Percentiles rank a stretch among this genome's conserved stretches.
phyloP scores from a whole-genome alignment of 1,140 invertebrate genomes.

The Yoshiicerus persimilis region DNA sequence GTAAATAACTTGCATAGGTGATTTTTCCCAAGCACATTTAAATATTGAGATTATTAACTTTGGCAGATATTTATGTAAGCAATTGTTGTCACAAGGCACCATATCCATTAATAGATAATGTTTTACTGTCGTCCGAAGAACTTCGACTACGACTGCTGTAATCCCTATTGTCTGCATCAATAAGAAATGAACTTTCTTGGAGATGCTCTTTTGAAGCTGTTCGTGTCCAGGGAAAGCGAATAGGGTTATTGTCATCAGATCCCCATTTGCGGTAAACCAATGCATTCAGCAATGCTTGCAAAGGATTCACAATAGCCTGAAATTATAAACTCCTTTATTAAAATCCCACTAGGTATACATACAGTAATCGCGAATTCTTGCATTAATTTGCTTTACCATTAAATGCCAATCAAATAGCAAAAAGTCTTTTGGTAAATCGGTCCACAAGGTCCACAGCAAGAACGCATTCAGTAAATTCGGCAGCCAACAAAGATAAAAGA shows the following conservation, averaged over 20 bases:
- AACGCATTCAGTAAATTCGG: conserved; percentile 77
- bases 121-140: conserved; percentile 24
- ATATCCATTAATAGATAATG: conserved; percentile 27
- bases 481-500: conserved; percentile 78
- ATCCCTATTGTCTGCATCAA: background rate
- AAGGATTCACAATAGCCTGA: conserved; percentile 76
- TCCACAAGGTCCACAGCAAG: conserved; percentile 74
- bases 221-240: conserved; percentile 49
- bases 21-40: no score
- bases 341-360: no score
- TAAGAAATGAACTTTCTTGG: conserved; percentile 16
- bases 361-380: conserved; percentile 37
- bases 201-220: background rate
- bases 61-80: background rate
- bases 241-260: conserved; percentile 50
- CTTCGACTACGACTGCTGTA: background rate
- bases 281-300: conserved; percentile 77
- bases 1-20: no score
- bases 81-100: background rate
- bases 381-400: conserved; percentile 62
- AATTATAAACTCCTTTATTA: no score
- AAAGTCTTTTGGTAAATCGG: conserved; percentile 65
- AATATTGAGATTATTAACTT: background rate
- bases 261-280: conserved; percentile 74
- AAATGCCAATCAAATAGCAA: conserved; percentile 75